Conservation (phyloP, 2,113 vertebrate species). For the Phaetusa simplex region DNA sequence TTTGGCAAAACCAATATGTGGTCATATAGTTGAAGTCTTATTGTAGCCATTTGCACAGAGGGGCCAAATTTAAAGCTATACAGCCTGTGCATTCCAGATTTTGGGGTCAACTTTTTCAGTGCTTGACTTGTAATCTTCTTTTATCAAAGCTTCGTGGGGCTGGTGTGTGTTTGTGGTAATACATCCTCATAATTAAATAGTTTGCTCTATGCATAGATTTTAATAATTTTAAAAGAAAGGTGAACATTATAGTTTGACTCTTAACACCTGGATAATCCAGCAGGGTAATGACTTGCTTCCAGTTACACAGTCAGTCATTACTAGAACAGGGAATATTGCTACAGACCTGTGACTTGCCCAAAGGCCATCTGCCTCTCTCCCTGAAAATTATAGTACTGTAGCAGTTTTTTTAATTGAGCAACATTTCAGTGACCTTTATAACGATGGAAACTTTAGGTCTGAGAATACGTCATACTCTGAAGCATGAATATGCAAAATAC, state of each 20-base stretch:
- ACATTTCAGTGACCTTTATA: neutral
- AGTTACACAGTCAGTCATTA: neutral
- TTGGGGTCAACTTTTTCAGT: neutral
- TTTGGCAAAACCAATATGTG: neutral
- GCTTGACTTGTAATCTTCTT: neutral
- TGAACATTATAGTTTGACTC: neutral
- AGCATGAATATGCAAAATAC: neutral
- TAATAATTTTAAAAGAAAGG: neutral
- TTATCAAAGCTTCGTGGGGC: neutral
- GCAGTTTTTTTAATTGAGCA: neutral
- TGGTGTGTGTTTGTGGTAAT: neutral
- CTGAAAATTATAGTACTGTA: neutral
- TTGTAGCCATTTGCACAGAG: rapidly evolving
- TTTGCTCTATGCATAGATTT: neutral
- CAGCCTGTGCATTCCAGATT: neutral
- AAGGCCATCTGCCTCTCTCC: neutral
- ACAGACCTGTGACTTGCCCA: neutral
- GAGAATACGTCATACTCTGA: neutral
- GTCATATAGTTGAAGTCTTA: neutral
- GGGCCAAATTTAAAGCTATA: neutral
- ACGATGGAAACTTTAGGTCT: neutral
- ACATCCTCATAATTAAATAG: neutral
- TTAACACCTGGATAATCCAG: neutral
- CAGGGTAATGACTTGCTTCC: neutral
- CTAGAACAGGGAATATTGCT: neutral